A percentile compares a stretch with the other conserved stretches of the same genome.
These are phyloP conservation scores for Staurois parvus DNA, from an alignment of 2,797 vertebrate genomes.

Conservation along the genomic window DNA sequence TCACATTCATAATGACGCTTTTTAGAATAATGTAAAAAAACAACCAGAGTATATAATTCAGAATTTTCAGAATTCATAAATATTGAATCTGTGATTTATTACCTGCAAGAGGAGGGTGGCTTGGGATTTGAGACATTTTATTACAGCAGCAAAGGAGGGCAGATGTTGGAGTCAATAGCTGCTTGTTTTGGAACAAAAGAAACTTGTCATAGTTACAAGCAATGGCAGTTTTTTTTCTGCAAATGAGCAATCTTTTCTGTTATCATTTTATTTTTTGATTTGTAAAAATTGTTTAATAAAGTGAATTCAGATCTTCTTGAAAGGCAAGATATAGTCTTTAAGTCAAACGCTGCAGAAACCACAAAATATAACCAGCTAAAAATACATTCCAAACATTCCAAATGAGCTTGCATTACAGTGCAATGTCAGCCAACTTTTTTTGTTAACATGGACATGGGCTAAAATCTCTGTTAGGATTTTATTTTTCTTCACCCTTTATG, in stretches of 20 bases:
- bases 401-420: too few relatives aligned
- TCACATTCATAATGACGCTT: constrained; percentile 53
- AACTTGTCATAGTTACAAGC: constrained; percentile 21
- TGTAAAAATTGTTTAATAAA: background rate
- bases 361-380: too few relatives aligned
- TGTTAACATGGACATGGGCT: too few relatives aligned
- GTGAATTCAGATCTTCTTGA: too few relatives aligned
- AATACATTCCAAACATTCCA: too few relatives aligned
- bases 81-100: constrained; percentile 60
- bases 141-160: constrained; percentile 33
- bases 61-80: constrained; percentile 55
- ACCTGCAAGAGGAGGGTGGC: constrained; percentile 41
- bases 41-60: constrained; percentile 57
- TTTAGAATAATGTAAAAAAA: constrained; percentile 60
- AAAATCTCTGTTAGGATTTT: too few relatives aligned
- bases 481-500: too few relatives aligned
- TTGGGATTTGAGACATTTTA: constrained; percentile 45
- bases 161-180: constrained; percentile 55
- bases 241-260: background rate
- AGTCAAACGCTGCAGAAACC: too few relatives aligned
- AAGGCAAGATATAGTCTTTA: too few relatives aligned
- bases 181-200: constrained; percentile 49
- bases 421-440: too few relatives aligned
- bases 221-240: background rate
- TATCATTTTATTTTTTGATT: background rate